Conservation (phyloP, 2,888 invertebrate species). For the Mythimna impura region DNA sequence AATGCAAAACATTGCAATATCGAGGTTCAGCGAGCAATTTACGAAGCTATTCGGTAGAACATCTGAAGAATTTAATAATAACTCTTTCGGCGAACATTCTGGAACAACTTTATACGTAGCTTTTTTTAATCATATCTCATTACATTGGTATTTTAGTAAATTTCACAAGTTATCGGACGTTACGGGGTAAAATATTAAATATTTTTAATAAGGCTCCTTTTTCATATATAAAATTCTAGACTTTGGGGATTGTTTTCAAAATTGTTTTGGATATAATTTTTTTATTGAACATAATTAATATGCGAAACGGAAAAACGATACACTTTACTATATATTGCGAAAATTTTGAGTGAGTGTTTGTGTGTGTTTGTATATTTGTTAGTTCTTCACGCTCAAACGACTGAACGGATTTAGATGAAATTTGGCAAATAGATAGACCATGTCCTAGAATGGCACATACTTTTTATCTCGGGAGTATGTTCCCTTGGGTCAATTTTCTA, state of each 20-base stretch:
- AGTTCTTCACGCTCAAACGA: too few relatives aligned
- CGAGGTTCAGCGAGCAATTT: slow-evolving; percentile 2
- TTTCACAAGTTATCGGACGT: slow-evolving; percentile 29
- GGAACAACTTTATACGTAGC: slow-evolving; percentile 26
- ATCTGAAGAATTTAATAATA: slow-evolving; percentile 54
- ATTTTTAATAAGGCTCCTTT: slow-evolving; percentile 4
- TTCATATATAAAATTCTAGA: not conserved
- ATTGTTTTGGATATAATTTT: not conserved
- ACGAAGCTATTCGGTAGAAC: slow-evolving; percentile 25
- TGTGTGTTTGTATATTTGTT: too few relatives aligned
- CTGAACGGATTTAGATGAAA: too few relatives aligned
- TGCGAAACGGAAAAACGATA: too few relatives aligned
- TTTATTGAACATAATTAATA: not conserved
- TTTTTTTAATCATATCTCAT: slow-evolving; percentile 21
- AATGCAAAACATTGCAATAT: slow-evolving; percentile 20
- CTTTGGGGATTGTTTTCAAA: not conserved
- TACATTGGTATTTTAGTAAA: slow-evolving; percentile 14
- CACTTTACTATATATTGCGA: too few relatives aligned
- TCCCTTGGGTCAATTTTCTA: too few relatives aligned
- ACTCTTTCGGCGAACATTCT: slow-evolving; percentile 29
- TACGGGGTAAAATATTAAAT: slow-evolving; percentile 8
- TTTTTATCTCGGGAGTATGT: too few relatives aligned
- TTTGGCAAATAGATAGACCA: too few relatives aligned
- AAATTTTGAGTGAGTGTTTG: too few relatives aligned
- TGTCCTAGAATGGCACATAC: too few relatives aligned